Base-by-base conservation (phyloP, 2,113 vertebrate genomes). In the Numida meleagris region DNA sequence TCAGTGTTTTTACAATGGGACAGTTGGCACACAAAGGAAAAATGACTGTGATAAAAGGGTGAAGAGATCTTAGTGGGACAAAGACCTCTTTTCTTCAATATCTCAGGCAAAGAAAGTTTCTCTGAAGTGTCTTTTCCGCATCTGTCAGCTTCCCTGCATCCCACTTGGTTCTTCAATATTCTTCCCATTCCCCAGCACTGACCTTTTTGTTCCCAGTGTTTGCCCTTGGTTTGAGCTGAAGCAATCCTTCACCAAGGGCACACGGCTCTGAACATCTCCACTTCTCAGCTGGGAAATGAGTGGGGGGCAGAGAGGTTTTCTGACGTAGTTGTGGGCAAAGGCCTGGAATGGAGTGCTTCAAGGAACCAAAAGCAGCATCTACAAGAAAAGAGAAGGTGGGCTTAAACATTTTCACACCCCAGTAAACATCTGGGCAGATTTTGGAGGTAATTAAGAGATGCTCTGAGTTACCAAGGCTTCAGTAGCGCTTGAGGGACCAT, bases 181-280 rank as follows among this genome's bases (percentile, higher is more conserved):
- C 4, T 59, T 72, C 15, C 40, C 24, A 10, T 85, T 89, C 43
- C 58, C 14, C 24, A 61, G 21, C 12, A 81, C 18, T 27, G 14
- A 42, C 14, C 4, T 43, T 51, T 61, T 77, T 38, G 4, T 55
- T 70, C 36, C 34, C 61, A 71, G n/a, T 24, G 73, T 12, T 14
- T 59, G 10, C n/a, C 33, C 53, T 7, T 51, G 50, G 12, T 24
- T 82, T 65, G 74, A 86, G 29, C 6, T 83, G 80, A 59, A 94
- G 59, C 6, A 51, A 27, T 15, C 23, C 6, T 75, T 74, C 55
- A 38, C 38, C 25, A 40, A 66, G 12, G 18, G 18, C 19, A 50
- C 1, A 0, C 0, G 1, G 25, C n/a, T 88, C 78, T 72, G 15
- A 72, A 29, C 11, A 65, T 14, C 14, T 51, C 48, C 5, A 27